Evolutionary conservation across 23 tunicate species (phyloP), one percentile per base, ranked within the genome.

Genomic region (Halocynthia aurantium): DNA sequence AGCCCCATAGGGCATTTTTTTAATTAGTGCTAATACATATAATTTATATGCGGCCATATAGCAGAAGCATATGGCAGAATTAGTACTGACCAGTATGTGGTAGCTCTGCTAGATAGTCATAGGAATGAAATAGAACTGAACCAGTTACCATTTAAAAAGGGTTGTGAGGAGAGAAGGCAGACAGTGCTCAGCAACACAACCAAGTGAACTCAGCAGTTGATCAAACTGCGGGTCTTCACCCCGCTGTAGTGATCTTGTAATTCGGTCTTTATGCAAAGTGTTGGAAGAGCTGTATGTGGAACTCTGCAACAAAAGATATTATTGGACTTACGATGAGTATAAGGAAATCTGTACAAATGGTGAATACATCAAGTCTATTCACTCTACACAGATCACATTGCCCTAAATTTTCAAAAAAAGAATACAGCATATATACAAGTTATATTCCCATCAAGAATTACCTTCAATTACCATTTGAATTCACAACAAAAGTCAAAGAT

Each of bases 171-270:
- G 66, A 17, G 96, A 96, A 9, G 93, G 80, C 40, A 96, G 69
- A 57, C 99, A 96, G 67, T 96, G 70, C 83, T 96, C 96, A 21
- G 99, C 95, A n/a, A 96, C 81, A 77, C 96, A 90, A 9, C 99
- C 96, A 52, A 96, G 77, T 17, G 93, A 83, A 68, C 84, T 22
- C 18, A 96, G 77, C 6, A 96, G 81, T 22, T 91, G 99, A 82
- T 96, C 99, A 69, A 96, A 96, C 67, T 96, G 83, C 5, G 81
- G 66, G 71, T 96, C 99, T 51, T 91, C 91, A 5, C 96, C 99
- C 6, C 93, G 88, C 69, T 88, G 95, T 22, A 95, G 72, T 2
- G 84, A 86, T 75, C 86, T 92, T 84, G 83, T 72, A 6, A 92
- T 56, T 9, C 78, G 81, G 53, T 85, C 77, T 22, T 74, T 74